These are phyloP conservation scores for Sterrhoptilus dennistouni DNA, from an alignment of 2,113 vertebrate species.

Conservation along the genomic window DNA sequence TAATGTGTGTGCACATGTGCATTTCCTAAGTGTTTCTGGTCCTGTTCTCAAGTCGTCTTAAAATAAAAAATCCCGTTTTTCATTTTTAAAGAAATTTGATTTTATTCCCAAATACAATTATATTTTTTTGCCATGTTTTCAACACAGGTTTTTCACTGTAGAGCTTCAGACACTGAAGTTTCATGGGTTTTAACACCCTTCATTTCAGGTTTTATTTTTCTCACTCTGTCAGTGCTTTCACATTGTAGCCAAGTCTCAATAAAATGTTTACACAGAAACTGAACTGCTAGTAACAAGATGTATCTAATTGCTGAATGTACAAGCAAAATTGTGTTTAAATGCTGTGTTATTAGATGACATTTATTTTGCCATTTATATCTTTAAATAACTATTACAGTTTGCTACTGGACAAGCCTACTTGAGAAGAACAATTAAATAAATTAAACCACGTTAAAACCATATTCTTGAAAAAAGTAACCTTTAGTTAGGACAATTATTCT, in stretches of 20 bases:
- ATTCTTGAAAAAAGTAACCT: slow-evolving; percentile 24
- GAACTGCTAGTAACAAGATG: neutral
- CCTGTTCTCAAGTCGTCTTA: slow-evolving; percentile 1
- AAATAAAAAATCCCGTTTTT: slow-evolving; percentile 34
- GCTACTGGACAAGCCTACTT: neutral
- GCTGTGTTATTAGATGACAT: neutral
- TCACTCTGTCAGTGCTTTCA: neutral
- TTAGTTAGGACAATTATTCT: slow-evolving; percentile 55
- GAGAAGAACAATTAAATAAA: slow-evolving; percentile 42
- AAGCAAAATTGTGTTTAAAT: neutral
- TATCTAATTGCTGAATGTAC: neutral
- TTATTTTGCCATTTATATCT: neutral
- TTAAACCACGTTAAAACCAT: slow-evolving; percentile 3
- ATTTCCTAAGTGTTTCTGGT: neutral
- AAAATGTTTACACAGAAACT: slow-evolving; percentile 4
- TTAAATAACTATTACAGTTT: slow-evolving; percentile 36
- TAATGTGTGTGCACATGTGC: neutral
- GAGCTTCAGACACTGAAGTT: slow-evolving; percentile 20
- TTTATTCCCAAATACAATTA: neutral
- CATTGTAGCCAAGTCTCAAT: slow-evolving; percentile 22
- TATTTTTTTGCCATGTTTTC: slow-evolving; percentile 66
- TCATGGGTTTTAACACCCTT: slow-evolving; percentile 14
- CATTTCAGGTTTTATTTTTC: slow-evolving; percentile 35
- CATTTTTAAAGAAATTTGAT: neutral
- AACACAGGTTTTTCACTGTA: slow-evolving; percentile 48